Conservation (phyloP, 2,888 invertebrate genomes). For the Pandemis heparana region DNA sequence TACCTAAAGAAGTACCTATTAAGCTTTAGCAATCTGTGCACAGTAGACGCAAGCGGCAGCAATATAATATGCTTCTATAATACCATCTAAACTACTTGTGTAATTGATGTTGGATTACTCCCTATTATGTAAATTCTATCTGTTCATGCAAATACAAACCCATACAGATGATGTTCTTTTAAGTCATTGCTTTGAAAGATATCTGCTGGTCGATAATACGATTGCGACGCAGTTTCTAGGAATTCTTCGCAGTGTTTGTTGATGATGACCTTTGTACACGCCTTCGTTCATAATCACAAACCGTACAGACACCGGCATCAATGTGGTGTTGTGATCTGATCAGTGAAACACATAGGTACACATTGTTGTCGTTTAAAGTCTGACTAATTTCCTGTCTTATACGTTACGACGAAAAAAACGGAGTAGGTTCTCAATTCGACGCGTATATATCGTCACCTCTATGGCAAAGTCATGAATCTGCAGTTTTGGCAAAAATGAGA, state of each 20-base stretch:
- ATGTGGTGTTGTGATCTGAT: conserved; percentile 24
- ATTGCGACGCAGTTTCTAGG: conserved; percentile 13
- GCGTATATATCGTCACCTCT: no score
- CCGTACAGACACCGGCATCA: background rate
- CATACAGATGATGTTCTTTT: background rate
- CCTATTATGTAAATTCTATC: background rate
- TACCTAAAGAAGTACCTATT: background rate
- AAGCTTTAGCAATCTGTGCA: background rate
- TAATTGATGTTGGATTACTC: background rate
- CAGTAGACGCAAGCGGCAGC: background rate
- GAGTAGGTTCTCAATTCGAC: no score
- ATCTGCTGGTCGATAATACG: background rate
- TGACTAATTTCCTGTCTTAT: conserved; percentile 23
- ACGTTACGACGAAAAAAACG: background rate
- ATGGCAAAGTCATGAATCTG: no score
- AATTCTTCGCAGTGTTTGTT: conserved; percentile 5
- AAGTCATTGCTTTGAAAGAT: background rate
- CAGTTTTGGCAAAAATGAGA: no score
- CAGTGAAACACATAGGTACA: background rate
- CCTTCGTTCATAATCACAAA: conserved; percentile 21
- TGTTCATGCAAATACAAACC: conserved; percentile 4
- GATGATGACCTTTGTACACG: conserved; percentile 8
- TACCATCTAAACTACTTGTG: background rate
- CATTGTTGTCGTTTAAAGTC: background rate
- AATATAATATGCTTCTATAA: background rate